Percentiles rank a stretch among this genome's conserved stretches.
phyloP scores from a whole-genome alignment of 2,797 vertebrate genomes.

The Smutsia temminckii region DNA sequence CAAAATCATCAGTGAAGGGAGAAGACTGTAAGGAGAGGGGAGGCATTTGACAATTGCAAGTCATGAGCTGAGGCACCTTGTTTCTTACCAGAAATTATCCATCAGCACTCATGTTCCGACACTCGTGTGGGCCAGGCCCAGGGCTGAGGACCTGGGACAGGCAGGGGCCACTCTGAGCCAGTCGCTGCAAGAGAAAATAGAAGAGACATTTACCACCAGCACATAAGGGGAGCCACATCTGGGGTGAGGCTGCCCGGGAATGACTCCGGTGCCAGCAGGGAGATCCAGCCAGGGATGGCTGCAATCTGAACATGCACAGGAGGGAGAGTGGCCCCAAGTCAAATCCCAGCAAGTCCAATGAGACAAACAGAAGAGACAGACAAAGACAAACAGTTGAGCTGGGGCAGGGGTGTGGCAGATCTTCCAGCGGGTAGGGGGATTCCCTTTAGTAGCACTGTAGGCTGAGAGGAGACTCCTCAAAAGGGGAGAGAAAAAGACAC shows the following conservation, averaged over 20 bases:
- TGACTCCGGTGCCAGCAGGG: too few species aligned
- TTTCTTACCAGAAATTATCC: slow-evolving; percentile 1
- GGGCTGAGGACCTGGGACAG: neutral
- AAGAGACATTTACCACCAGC: neutral
- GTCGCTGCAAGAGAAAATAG: neutral
- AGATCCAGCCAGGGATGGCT: neutral
- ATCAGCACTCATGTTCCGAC: neutral
- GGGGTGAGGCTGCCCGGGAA: neutral
- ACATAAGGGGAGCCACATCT: neutral
- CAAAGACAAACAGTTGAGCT: neutral
- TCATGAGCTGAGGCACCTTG: neutral
- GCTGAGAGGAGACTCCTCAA: neutral
- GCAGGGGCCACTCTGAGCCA: neutral
- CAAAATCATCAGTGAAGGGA: neutral
- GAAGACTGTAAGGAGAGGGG: neutral
- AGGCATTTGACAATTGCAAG: neutral
- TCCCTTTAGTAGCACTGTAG: neutral
- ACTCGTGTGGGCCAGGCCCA: neutral
- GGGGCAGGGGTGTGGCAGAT: neutral
- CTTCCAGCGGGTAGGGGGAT: neutral
- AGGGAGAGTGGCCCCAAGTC: neutral
- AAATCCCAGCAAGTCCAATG: neutral
- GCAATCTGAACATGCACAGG: neutral
- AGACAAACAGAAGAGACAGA: neutral
- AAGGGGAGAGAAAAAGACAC: neutral